phyloP scores from a whole-genome alignment of 2,888 invertebrate genomes.

The Ischnus inquisitorius region DNA sequence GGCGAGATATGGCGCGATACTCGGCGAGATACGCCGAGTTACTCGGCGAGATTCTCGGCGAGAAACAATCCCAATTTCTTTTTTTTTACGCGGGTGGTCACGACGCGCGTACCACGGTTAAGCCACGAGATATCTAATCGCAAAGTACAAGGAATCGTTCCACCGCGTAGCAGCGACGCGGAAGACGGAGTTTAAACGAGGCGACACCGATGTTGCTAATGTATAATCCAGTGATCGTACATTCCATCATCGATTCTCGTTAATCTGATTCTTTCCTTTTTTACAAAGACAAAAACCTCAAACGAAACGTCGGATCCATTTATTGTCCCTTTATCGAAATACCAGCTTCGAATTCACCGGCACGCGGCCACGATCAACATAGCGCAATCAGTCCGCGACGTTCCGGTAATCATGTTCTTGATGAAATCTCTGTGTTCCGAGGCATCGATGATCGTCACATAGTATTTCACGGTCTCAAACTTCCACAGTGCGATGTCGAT shows the following conservation, averaged over 20 bases:
- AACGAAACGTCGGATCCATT: not conserved
- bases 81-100: no score
- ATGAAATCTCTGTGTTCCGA: conserved; percentile 99
- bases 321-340: conserved; percentile 99
- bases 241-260: not conserved
- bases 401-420: conserved; percentile 99
- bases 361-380: conserved; percentile 99
- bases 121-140: conserved; percentile 1
- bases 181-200: conserved; percentile 45
- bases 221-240: conserved; percentile 5
- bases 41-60: no score
- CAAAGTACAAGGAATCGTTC: not conserved
- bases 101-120: conserved; percentile 21
- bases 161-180: not conserved
- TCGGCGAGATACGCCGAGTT: no score
- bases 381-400: conserved; percentile 98
- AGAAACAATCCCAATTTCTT: no score
- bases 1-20: no score
- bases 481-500: conserved; percentile 99
- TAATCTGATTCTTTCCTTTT: conserved; percentile 34
- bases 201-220: conserved; percentile 13
- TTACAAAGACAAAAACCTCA: conserved; percentile 35
- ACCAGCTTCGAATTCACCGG: conserved; percentile 99
- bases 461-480: conserved; percentile 98
- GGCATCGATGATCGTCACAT: conserved; percentile 99